Percentiles rank a stretch among this genome's conserved stretches.
phyloP scores from a whole-genome alignment of 2,113 vertebrate species.

The Lophochroa leadbeateri region DNA sequence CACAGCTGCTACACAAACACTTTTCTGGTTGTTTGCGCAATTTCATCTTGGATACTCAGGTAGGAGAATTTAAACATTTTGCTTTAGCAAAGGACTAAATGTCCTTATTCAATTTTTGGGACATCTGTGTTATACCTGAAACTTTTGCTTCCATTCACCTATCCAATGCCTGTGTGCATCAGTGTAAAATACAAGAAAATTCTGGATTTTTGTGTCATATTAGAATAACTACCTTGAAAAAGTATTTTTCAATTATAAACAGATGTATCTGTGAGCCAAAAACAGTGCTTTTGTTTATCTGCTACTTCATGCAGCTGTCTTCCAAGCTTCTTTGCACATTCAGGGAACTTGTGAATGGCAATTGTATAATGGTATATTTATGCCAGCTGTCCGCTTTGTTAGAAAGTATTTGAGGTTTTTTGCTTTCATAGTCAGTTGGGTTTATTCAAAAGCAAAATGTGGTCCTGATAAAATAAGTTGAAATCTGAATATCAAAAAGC shows the following conservation, averaged over 20 bases:
- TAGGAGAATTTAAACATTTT: constrained; percentile 35
- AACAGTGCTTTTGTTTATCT: not conserved
- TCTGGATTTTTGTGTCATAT: not conserved
- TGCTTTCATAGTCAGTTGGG: not conserved
- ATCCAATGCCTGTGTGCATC: not conserved
- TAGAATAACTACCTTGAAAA: not conserved
- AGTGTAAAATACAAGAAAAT: not conserved
- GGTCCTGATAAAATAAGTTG: not conserved
- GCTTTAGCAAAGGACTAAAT: not conserved
- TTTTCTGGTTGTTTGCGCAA: constrained; percentile 89
- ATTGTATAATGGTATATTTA: not conserved
- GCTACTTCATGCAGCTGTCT: not conserved
- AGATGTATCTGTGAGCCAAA: not conserved
- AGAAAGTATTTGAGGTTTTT: not conserved
- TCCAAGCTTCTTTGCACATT: not conserved
- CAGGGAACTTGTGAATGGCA: not conserved
- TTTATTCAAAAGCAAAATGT: constrained; percentile 3
- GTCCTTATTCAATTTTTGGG: not conserved
- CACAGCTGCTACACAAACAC: constrained; percentile 84
- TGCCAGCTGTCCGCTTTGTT: constrained; percentile 20
- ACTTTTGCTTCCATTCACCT: not conserved
- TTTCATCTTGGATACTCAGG: constrained; percentile 87
- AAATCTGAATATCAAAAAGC: constrained; percentile 6
- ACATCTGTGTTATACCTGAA: not conserved
- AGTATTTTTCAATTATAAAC: not conserved